Percentiles rank a stretch among this genome's conserved stretches.
Conservation (phyloP, 2,797 vertebrate species). For the Rhynchotus rufescens region DNA sequence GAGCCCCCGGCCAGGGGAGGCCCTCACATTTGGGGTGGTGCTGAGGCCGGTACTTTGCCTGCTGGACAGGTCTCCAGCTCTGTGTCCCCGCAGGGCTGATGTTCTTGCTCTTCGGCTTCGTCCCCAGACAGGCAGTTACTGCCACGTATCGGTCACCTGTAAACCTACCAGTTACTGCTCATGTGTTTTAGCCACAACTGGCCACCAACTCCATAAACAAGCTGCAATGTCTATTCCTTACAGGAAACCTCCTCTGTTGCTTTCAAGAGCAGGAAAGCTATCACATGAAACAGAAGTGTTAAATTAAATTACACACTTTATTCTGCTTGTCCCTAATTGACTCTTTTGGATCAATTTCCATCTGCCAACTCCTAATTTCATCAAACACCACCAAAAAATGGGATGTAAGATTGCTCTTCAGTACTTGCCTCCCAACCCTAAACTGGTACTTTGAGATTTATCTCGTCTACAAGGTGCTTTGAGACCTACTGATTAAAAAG, state of each 20-base stretch:
- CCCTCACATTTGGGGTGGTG: too few relatives aligned
- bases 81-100: neutral
- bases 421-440: neutral
- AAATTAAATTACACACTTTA: neutral
- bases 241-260: neutral
- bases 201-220: neutral
- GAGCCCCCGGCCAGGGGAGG: too few relatives aligned
- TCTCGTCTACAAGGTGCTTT: neutral
- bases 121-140: neutral
- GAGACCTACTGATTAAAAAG: neutral
- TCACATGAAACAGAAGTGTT: fast-evolving
- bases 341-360: neutral
- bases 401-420: neutral
- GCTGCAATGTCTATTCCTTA: neutral
- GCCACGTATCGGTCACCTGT: neutral
- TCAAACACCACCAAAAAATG: neutral
- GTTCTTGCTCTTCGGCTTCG: neutral
- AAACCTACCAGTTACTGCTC: neutral
- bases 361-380: neutral
- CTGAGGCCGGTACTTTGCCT: too few relatives aligned
- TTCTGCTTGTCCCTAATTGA: neutral
- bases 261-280: neutral
- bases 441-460: neutral
- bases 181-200: neutral
- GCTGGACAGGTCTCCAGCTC: neutral